Evolutionary conservation across 2,888 invertebrate species (phyloP).

Genomic region (Troides helena): DNA sequence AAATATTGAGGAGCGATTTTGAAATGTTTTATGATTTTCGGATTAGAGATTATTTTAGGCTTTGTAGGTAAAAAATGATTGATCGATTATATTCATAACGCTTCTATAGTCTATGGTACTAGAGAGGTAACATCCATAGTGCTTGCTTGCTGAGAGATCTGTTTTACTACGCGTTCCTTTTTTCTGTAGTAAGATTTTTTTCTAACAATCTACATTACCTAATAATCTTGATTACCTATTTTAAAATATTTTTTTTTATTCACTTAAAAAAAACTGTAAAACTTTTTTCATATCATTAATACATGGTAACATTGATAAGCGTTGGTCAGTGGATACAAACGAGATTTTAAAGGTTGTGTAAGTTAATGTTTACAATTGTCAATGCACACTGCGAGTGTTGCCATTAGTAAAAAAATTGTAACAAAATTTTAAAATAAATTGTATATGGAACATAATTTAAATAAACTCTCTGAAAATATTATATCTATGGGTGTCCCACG

Average conservation of each 20-base stretch:
- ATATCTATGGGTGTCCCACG: conserved; percentile 43
- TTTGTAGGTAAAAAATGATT: conserved; percentile 34
- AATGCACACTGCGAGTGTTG: conserved; percentile 10
- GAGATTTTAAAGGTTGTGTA: conserved; percentile 23
- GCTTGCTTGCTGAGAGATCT: not conserved
- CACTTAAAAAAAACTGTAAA: not conserved
- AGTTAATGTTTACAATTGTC: conserved; percentile 4
- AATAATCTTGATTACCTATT: not conserved
- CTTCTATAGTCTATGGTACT: conserved; percentile 31
- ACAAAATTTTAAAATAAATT: conserved; percentile 5
- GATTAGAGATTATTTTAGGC: conserved; percentile 33
- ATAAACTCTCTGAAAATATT: not conserved
- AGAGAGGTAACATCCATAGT: conserved; percentile 36
- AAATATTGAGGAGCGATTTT: conserved; percentile 18
- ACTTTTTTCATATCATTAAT: conserved; percentile 30
- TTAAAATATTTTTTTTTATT: not conserved
- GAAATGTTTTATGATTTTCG: conserved; percentile 18
- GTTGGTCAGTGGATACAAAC: not conserved
- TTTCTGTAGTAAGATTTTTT: too few species aligned
- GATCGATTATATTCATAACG: conserved; percentile 29
- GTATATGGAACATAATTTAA: conserved; percentile 13
- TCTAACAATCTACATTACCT: conserved; percentile 3
- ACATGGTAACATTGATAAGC: conserved; percentile 21
- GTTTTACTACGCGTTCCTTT: not conserved
- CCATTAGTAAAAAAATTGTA: conserved; percentile 2